Base-by-base conservation (phyloP, 2,888 invertebrate genomes). In the Ormyrus rosae region DNA sequence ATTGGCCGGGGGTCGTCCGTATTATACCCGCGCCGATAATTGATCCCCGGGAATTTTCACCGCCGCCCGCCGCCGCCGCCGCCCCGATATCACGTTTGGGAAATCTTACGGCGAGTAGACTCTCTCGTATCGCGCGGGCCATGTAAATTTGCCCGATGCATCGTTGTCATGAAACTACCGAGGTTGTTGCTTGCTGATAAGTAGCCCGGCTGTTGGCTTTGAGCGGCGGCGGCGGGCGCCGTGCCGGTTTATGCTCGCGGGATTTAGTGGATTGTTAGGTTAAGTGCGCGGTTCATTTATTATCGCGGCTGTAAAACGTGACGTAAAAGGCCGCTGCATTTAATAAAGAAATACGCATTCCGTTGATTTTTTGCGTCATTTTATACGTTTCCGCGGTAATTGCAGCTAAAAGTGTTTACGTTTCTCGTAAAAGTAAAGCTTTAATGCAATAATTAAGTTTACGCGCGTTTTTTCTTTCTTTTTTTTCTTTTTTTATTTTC, bases 31-130 rank as follows among this genome's bases (percentile, higher is more conserved):
- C 45, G 64, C 53, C 81, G 78, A 74, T 76, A 78, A 81, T 81
- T 81, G 78, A 76, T 81, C 78, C 75, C 71, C 8, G 78, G 67
- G 71, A 78, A 78, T 81, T 81, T 67, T 78, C 81, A 71, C 50
- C 48, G 71, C 13, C 71, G 58, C n/a, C 19, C 34, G 75, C 8
- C 19, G 19, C 19, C 19, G 19, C 50, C 48, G 71, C 13, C 19
- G n/a, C 8, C 34, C 34, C 53, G 63, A 77, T 73, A 73, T 81
- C 67, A 72, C 76, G 72, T 77, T 68, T 72, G 77, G 81, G 73
- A 81, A 81, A 81, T 77, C 73, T 73, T 64, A 9, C n/a, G 51
- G 63, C 70, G 11, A 67, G 65, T 4, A 34, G 34, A 3, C 34
- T 34, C 60, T 48, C 53, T 2, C 13, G 45, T 63, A 34, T 9